Evolutionary conservation across 2,888 invertebrate species (phyloP).

Genomic region (Drosophila suboccidentalis): DNA sequence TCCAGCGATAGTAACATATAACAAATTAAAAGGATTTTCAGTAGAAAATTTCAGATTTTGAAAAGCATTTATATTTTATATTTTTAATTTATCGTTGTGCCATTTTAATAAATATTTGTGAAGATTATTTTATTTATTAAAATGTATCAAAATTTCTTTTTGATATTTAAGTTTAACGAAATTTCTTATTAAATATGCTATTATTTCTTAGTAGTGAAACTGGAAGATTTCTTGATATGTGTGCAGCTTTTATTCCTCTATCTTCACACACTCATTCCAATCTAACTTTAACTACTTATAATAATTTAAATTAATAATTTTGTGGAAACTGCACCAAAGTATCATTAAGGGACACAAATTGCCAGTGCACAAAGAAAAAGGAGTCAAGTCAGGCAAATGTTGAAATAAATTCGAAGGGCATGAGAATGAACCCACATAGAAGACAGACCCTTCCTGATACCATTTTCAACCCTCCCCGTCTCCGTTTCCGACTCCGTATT

Average conservation of each 20-base stretch:
- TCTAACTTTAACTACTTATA: constrained; percentile 28
- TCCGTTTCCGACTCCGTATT: neutral
- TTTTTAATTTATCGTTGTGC: neutral
- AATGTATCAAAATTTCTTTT: neutral
- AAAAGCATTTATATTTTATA: neutral
- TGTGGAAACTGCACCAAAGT: constrained; percentile 72
- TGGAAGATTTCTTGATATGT: neutral
- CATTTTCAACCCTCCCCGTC: constrained; percentile 25
- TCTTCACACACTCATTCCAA: constrained; percentile 16
- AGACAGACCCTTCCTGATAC: constrained; percentile 10
- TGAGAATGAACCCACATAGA: constrained; percentile 15
- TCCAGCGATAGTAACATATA: no score
- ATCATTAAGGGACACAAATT: constrained; percentile 78
- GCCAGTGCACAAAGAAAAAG: constrained; percentile 12
- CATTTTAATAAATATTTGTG: neutral
- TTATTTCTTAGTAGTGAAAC: neutral
- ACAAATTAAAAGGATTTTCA: neutral
- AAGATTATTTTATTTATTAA: neutral
- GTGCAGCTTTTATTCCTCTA: neutral
- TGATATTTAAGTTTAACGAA: neutral
- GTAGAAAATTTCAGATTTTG: neutral
- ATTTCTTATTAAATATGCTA: neutral
- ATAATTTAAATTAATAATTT: constrained; percentile 78
- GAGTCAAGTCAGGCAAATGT: constrained; percentile 22
- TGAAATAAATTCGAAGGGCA: constrained; percentile 21